Base-by-base conservation (phyloP, 2,797 vertebrate genomes). In the Scarus forsteni region DNA sequence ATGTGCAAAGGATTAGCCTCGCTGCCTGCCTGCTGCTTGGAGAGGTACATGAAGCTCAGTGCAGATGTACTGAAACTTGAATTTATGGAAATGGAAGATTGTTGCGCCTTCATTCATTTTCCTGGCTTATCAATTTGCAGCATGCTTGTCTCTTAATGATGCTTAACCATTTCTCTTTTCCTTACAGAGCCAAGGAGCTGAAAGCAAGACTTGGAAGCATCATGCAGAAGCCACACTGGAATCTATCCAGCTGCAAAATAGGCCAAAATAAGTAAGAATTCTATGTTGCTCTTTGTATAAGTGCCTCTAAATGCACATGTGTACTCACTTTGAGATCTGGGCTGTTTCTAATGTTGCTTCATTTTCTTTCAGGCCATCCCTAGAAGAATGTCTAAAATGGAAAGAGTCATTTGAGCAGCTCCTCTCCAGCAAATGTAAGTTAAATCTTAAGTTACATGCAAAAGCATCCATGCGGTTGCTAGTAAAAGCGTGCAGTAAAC, bases 371-470 rank as follows among this genome's bases (percentile, higher is more conserved):
- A 99, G 97, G 69, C 96, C 96, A 43, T 96, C 93, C 8, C 93
- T 94, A 43, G 96, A 98, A 57, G 97, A 99, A 94, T 98, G 95
- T 15, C 80, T 92, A 39, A 90, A 89, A 71, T 98, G 98, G 97
- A 96, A 96, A 66, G 94, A 97, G 77, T 95, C 96, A 1, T 97
- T 99, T 64, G 97, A 98, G 80, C 95, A 96, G 76, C 96, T 99
- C 51, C 92, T 99, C 42, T 94, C 96, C 64, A 97, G 93, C 87
- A 98, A 97, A 96, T 95, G 97, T 99, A 94, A 97, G 97, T 94
- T 39, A 46, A 15, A 58, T 11, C 6, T 46, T 56, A 13, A 8
- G 40, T 27, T 56, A 1, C 35, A 62, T 49, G 43, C 3, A n/a
- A 16, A 15, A 27, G 9, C 38, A 1, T 5, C 1, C 0, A 13